Conservation (phyloP, 2,888 invertebrate species). For the Lasius fuliginosus region DNA sequence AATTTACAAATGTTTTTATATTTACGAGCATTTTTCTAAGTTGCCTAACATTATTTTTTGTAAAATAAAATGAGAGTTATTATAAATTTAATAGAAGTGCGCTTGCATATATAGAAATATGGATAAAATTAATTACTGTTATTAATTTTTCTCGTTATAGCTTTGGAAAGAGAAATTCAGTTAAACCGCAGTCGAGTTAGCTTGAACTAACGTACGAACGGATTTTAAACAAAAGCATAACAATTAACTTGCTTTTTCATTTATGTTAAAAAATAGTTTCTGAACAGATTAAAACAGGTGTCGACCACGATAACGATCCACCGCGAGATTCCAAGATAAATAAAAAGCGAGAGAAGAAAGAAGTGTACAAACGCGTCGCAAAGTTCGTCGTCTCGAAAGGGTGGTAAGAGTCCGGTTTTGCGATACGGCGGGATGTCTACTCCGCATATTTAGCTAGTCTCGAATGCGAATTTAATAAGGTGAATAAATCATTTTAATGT, state of each 20-base stretch:
- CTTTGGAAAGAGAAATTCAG: neutral
- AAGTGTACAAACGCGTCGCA: conserved; percentile 42
- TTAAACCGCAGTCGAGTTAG: neutral
- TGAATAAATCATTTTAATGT: conserved; percentile 84
- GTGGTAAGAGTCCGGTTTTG: conserved; percentile 64
- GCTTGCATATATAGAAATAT: neutral
- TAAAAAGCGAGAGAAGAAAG: conserved; percentile 4
- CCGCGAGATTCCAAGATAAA: conserved; percentile 15
- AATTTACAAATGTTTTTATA: neutral
- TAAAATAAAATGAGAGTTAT: neutral
- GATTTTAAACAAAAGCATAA: conserved; percentile 10
- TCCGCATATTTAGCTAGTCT: conserved; percentile 71
- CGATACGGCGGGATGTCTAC: conserved; percentile 62
- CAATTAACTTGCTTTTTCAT: neutral
- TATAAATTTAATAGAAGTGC: neutral
- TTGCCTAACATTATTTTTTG: neutral
- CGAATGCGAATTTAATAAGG: conserved; percentile 84
- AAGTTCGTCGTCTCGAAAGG: conserved; percentile 53
- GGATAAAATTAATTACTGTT: neutral
- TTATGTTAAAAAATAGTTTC: conserved; percentile 29
- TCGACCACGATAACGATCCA: conserved; percentile 30
- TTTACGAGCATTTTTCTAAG: neutral
- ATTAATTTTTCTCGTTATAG: neutral
- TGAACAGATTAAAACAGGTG: conserved; percentile 39
- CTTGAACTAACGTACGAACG: neutral